Evolutionary conservation across 2,113 vertebrate genomes (phyloP), one percentile per base, ranked within the genome.

Genomic region (Helogale parvula): DNA sequence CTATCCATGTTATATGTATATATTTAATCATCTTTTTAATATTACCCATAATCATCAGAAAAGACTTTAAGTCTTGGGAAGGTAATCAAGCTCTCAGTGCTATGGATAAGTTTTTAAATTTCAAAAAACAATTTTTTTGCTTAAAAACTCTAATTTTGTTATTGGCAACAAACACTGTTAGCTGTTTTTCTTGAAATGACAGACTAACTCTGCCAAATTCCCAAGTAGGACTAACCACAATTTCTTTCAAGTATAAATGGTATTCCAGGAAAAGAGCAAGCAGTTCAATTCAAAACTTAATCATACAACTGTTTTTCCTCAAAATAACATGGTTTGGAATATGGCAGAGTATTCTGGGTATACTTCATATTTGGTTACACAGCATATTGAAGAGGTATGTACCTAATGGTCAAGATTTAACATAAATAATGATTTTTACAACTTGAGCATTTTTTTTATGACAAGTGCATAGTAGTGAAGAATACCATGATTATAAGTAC

Each of bases 21-120:
- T 79, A n/a, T 50, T 68, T 47, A 87, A 79, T 35, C 4, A 16
- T 38, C 52, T 54, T 92, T 74, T 91, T 60, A 92, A 66, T n/a
- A 76, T 63, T 76, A 86, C 29, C 6, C 21, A 60, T 57, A 85
- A 93, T 90, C 35, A 87, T 92, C 38, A 97, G 68, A 83, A 86
- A 66, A 88, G 7, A 14, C 35, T 72, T 35, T 77, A 33, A 38
- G 11, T 68, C 52, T 81, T 41, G 16, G 17, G n/a, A 82, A 16
- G 19, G 29, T 12, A 23, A 47, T 60, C 19, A 65, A 92, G 12
- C 52, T 81, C 27, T 29, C 47, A 50, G 5, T 31, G 12, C 3
- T 23, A n/a, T 54, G 27, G 5, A 41, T 2, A 94, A 77, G 35
- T 31, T 66, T 79, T 60, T 88, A 72, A 52, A 65, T 81, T 82